Evolutionary conservation across 2,797 vertebrate species (phyloP), one percentile per base, ranked within the genome.

Genomic region (Coregonus sp.): DNA sequence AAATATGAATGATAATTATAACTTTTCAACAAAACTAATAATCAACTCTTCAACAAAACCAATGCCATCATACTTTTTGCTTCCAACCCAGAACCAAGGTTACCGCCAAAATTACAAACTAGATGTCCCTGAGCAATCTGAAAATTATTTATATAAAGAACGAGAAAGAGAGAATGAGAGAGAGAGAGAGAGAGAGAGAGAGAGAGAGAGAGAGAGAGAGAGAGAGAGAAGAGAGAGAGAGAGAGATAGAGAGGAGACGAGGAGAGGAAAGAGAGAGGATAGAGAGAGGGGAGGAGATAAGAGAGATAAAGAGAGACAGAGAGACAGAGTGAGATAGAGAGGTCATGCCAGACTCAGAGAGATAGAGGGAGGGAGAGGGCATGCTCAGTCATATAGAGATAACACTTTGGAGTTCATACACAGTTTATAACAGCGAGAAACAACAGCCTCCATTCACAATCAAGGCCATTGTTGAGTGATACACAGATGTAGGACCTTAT

Each of bases 401-500:
- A 40, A 18, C 15, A 37, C 33, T 40, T 40, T 3, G 15, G 35
- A 40, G 67, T 63, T 63, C 25, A 20, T 7, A 25, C n/a, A 18
- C 56, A 59, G n/a, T 59, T 59, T 59, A n/a, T 20, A 59, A 20
- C n/a, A 7, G 6, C 2, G 11, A 29, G 11, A 63, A 63, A 20
- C 54, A 29, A 29, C n/a, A 29, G 59, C 16, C 3, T 25, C 59
- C 59, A 63, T 11, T 63, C 59, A 63, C 59, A 63, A 29, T 2
- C 59, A 25, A 11, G 80, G 80, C 75, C 84, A 88, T 80, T 75
- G 85, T 74, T 84, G 87, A 82, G 78, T 77, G 66, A 15, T 29
- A 25, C 12, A 63, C 25, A 47, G 2, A 47, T 47, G 9, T 47
- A 47, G 40, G 40, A 47, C 2, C 40, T 12, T 12, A 47, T 11